phyloP scores from a whole-genome alignment of 37 sponge, comb jelly and placozoan genomes.

The Hexactinellida sp. region DNA sequence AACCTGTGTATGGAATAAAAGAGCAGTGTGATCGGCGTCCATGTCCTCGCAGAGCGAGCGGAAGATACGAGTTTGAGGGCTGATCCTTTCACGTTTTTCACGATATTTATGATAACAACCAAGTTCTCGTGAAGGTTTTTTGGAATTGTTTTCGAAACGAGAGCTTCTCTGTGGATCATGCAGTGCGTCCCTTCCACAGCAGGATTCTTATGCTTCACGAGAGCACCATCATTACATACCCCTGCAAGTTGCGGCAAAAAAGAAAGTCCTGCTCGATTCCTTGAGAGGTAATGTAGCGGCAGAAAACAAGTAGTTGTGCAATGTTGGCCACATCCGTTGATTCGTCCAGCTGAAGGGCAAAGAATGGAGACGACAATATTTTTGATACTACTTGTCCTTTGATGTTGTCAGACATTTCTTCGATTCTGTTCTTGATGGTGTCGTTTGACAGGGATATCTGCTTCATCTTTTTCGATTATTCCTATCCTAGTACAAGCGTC shows the following conservation, averaged over 20 bases:
- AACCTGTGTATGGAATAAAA: background rate
- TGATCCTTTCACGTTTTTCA: background rate
- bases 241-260: background rate
- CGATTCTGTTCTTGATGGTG: background rate
- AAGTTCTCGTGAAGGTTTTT: background rate
- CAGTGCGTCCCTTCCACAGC: background rate
- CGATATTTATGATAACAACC: background rate
- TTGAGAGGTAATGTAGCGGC: background rate
- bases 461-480: background rate
- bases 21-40: background rate
- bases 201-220: background rate
- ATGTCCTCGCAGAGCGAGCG: background rate
- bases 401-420: background rate
- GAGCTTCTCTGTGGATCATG: background rate
- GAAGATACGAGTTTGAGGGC: background rate
- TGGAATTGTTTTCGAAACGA: background rate
- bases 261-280: background rate
- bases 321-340: constrained; percentile 10
- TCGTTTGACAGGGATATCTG: background rate
- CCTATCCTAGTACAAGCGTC: background rate
- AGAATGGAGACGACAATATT: background rate
- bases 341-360: constrained; percentile 4
- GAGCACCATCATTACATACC: background rate
- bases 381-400: background rate
- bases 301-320: background rate